These are phyloP conservation scores for Acomys russatus DNA, from an alignment of 2,797 vertebrate genomes.

Conservation along the genomic window DNA sequence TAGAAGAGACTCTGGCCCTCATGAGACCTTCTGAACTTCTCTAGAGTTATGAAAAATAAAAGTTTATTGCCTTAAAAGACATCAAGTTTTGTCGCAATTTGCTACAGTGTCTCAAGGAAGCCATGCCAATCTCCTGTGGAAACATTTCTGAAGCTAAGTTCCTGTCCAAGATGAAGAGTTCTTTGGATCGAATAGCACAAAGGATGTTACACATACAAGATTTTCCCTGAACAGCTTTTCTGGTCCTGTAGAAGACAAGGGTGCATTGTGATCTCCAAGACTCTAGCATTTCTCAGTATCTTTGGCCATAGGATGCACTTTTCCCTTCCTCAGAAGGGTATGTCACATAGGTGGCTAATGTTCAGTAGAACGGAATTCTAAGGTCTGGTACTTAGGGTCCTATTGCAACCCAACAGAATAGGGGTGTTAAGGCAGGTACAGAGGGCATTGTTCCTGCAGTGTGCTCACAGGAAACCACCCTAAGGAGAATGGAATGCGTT, in stretches of 20 bases:
- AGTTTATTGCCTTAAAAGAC: neutral
- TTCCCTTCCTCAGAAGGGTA: neutral
- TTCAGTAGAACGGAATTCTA: neutral
- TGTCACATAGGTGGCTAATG: neutral
- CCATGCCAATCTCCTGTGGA: neutral
- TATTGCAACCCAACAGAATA: neutral
- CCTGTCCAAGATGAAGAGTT: neutral
- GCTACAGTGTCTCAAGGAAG: neutral
- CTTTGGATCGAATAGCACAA: neutral
- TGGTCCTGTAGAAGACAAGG: neutral
- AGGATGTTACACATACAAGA: neutral
- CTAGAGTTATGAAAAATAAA: neutral
- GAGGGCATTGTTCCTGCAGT: neutral
- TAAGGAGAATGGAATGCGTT: slow-evolving; percentile 54
- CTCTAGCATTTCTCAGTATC: neutral
- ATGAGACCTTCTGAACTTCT: slow-evolving; percentile 5
- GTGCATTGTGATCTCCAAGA: neutral
- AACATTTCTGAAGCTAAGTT: slow-evolving; percentile 23
- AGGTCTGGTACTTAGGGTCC: neutral
- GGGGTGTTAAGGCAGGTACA: neutral
- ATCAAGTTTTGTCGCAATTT: neutral
- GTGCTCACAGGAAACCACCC: slow-evolving; percentile 32
- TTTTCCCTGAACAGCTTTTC: neutral
- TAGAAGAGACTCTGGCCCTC: neutral
- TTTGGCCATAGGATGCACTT: neutral